These are phyloP conservation scores for Synanceia verrucosa DNA, from an alignment of 2,797 vertebrate genomes.

Conservation along the genomic window DNA sequence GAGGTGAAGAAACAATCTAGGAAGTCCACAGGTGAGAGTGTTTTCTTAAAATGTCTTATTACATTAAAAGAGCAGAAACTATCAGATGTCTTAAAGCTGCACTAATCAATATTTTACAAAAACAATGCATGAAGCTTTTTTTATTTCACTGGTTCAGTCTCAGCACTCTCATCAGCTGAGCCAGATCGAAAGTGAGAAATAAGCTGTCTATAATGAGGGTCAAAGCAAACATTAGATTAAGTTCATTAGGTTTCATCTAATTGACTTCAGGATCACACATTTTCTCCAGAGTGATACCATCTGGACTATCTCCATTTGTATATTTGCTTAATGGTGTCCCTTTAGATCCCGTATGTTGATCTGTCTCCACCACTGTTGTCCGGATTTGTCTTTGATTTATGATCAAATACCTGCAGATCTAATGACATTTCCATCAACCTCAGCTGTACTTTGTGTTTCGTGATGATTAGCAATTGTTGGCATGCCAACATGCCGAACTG, in stretches of 20 bases:
- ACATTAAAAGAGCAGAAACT: not conserved
- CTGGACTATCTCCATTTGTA: not conserved
- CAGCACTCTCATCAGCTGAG: not conserved
- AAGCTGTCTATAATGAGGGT: constrained; percentile 7
- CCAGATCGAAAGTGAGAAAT: not conserved
- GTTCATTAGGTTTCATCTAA: constrained; percentile 15
- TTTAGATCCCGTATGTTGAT: too few relatives aligned
- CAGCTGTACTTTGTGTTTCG: too few relatives aligned
- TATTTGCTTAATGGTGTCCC: not conserved
- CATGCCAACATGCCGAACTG: not conserved
- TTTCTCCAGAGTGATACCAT: not conserved
- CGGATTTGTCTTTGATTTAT: not conserved
- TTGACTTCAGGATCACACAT: constrained; percentile 8
- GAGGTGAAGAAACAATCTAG: not conserved
- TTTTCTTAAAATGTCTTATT: not conserved
- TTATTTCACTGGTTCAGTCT: not conserved
- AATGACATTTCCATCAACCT: not conserved
- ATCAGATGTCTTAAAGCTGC: not conserved
- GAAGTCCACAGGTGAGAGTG: not conserved
- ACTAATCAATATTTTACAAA: not conserved
- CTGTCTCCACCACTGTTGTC: too few relatives aligned
- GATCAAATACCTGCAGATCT: not conserved
- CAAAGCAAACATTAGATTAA: constrained; percentile 29
- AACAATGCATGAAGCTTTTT: not conserved
- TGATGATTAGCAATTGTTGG: not conserved